Percentiles rank a stretch among this genome's conserved stretches.
Evolutionary conservation across 2,113 vertebrate genomes (phyloP).

Genomic region (Pseudolaguvia tuberculata): DNA sequence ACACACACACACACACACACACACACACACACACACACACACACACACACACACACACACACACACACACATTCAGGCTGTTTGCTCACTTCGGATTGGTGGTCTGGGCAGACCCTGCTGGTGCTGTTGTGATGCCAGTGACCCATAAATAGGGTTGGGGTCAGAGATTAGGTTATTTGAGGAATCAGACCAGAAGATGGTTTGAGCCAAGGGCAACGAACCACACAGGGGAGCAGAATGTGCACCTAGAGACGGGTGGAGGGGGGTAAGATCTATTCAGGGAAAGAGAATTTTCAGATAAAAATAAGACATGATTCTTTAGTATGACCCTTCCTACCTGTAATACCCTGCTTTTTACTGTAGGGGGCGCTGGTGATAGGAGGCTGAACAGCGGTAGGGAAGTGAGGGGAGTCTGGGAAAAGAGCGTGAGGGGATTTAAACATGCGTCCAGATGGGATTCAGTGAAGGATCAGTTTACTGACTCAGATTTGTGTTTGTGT

Average conservation of each 20-base stretch:
- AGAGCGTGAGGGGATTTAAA: constrained; percentile 23
- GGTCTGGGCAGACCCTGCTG: constrained; percentile 59
- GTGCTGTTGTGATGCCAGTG: constrained; percentile 49
- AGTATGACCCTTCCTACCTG: constrained; percentile 38
- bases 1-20: too few species aligned
- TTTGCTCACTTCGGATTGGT: constrained; percentile 59
- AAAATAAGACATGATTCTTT: neutral
- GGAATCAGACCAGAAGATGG: neutral
- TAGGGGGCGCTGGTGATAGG: constrained; percentile 64
- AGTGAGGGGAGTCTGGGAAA: constrained; percentile 61
- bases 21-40: too few species aligned
- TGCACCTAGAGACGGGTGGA: constrained; percentile 54
- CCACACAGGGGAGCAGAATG: constrained; percentile 66
- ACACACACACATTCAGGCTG: constrained; percentile 21
- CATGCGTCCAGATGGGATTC: neutral
- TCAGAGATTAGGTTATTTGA: constrained; percentile 55
- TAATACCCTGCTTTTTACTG: constrained; percentile 50
- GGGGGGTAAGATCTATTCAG: constrained; percentile 27
- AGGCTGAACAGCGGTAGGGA: constrained; percentile 63
- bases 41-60: constrained; percentile 16
- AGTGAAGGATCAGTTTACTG: too few species aligned
- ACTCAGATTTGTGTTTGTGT: too few species aligned
- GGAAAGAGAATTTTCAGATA: constrained; percentile 13
- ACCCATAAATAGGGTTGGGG: constrained; percentile 58
- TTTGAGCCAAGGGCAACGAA: constrained; percentile 54